Evolutionary conservation across 1,140 invertebrate species (phyloP).

Genomic region (Bactericera cockerelli): DNA sequence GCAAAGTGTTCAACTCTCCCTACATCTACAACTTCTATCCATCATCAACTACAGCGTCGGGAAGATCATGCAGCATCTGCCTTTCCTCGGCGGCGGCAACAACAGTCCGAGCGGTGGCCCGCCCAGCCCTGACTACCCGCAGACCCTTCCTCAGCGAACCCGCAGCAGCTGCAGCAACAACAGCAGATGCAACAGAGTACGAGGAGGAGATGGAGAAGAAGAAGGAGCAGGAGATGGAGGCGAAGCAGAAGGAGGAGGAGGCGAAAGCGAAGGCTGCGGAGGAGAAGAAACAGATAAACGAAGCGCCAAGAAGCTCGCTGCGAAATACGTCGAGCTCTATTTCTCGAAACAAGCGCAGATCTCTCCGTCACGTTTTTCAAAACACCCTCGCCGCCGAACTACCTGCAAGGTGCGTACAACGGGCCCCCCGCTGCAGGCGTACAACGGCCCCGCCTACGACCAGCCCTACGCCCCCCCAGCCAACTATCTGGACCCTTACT

Average conservation of each 20-base stretch:
- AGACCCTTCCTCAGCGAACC: neutral
- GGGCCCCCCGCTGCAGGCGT: neutral
- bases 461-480: neutral
- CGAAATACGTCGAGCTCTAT: neutral
- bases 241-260: neutral
- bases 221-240: neutral
- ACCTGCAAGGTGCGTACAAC: neutral
- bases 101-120: neutral
- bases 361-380: neutral
- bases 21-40: conserved; percentile 6
- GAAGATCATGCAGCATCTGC: conserved; percentile 4
- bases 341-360: neutral
- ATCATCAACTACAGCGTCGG: neutral
- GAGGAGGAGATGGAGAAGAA: neutral
- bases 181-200: neutral
- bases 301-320: neutral
- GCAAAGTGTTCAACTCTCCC: conserved; percentile 4
- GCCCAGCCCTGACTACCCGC: neutral
- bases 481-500: neutral
- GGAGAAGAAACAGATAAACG: neutral
- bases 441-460: neutral
- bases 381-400: neutral
- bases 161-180: neutral
- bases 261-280: neutral
- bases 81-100: neutral